phyloP scores from a whole-genome alignment of 2,888 invertebrate genomes.

The Platerodrilus igneus region DNA sequence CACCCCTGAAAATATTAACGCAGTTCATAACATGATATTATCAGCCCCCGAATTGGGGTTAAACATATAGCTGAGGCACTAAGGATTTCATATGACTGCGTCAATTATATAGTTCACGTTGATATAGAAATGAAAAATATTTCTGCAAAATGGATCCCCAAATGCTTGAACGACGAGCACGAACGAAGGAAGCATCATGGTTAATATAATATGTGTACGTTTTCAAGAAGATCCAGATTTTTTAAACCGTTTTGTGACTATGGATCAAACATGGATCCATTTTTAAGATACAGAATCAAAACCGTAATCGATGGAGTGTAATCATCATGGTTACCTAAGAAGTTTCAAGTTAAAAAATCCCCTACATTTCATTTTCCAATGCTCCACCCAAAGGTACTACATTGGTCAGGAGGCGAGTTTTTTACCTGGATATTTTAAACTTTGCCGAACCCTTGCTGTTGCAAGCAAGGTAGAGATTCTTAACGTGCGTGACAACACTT shows the following conservation, averaged over 20 bases:
- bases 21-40: slow-evolving; percentile 7
- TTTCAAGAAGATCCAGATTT: neutral
- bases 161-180: slow-evolving; percentile 7
- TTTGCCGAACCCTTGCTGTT: too few relatives aligned
- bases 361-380: too few relatives aligned
- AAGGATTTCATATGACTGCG: neutral
- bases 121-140: slow-evolving; percentile 2
- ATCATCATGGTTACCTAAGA: slow-evolving; percentile 1
- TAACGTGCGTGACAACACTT: too few relatives aligned
- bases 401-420: too few relatives aligned
- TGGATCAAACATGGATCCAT: slow-evolving; percentile 1
- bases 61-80: too few relatives aligned
- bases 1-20: slow-evolving; percentile 10
- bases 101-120: neutral
- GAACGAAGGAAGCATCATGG: too few relatives aligned
- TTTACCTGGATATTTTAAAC: too few relatives aligned
- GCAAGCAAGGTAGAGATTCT: too few relatives aligned
- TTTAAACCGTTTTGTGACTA: slow-evolving; percentile 1
- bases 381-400: too few relatives aligned
- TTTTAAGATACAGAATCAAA: slow-evolving; percentile 2
- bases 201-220: neutral
- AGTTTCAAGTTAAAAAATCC: slow-evolving; percentile 1
- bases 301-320: neutral
- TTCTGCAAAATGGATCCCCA: slow-evolving; percentile 2
- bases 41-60: too few relatives aligned